These are phyloP conservation scores for Nipponacmea schrenckii DNA, from an alignment of 2,888 invertebrate species.

Conservation along the genomic window DNA sequence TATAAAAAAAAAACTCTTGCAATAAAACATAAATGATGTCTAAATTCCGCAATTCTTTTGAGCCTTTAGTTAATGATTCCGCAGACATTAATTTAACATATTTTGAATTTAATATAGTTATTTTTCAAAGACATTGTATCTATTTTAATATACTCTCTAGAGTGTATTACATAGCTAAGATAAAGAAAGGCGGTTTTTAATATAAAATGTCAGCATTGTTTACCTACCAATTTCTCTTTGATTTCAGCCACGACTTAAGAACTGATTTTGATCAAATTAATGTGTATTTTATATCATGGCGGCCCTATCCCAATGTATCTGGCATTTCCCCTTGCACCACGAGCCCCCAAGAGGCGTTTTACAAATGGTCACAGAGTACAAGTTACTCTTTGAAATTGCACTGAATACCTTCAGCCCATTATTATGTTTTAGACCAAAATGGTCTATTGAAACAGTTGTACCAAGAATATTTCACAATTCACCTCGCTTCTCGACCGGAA, in stretches of 20 bases:
- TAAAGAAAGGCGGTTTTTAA: neutral
- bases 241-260: neutral
- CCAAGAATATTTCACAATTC: neutral
- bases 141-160: neutral
- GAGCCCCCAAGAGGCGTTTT: conserved; percentile 4
- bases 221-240: conserved; percentile 1
- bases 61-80: too few relatives aligned
- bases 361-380: conserved; percentile 4
- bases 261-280: neutral
- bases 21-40: too few relatives aligned
- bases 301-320: neutral
- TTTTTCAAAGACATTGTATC: too few relatives aligned
- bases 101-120: too few relatives aligned
- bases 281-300: neutral
- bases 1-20: too few relatives aligned
- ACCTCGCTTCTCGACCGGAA: conserved; percentile 6
- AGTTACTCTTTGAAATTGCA: neutral
- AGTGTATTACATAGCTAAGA: neutral
- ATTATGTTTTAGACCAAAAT: neutral
- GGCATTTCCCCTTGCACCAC: conserved; percentile 7
- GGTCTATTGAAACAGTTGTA: neutral
- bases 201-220: neutral
- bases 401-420: neutral
- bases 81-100: too few relatives aligned
- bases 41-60: too few relatives aligned